These are phyloP conservation scores for Pitangus sulphuratus DNA, from an alignment of 2,797 vertebrate genomes.

Conservation along the genomic window DNA sequence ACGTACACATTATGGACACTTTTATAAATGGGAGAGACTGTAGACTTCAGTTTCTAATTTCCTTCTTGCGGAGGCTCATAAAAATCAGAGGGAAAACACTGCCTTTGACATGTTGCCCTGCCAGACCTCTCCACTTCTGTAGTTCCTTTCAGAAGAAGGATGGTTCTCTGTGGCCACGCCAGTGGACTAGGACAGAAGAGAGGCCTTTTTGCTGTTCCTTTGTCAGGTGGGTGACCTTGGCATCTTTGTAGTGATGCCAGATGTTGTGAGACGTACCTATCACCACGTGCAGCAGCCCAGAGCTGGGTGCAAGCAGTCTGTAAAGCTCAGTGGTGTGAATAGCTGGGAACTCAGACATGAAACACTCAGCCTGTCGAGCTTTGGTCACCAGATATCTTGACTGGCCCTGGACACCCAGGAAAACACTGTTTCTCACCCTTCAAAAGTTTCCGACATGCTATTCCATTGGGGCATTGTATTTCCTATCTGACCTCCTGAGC, in stretches of 20 bases:
- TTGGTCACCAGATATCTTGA: background rate
- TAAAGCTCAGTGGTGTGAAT: background rate
- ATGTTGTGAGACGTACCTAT: background rate
- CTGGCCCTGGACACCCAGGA: background rate
- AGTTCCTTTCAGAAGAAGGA: background rate
- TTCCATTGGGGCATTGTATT: background rate
- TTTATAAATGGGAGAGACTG: conserved; percentile 45
- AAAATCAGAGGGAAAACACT: conserved; percentile 15
- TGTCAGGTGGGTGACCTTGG: background rate
- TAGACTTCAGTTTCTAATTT: conserved; percentile 53
- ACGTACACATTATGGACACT: background rate
- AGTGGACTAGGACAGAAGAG: background rate
- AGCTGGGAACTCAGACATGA: background rate
- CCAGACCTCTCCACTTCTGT: background rate
- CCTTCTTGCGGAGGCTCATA: conserved; percentile 33
- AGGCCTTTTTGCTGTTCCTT: background rate
- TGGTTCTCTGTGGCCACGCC: background rate
- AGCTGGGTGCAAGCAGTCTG: background rate
- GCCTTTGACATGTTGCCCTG: background rate
- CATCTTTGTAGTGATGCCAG: background rate
- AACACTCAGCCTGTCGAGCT: background rate
- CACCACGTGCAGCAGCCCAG: background rate
- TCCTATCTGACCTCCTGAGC: background rate
- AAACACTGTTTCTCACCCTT: background rate
- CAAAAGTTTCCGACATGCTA: background rate